Evolutionary conservation across 2,888 invertebrate species (phyloP), one percentile per base, ranked within the genome.

Genomic region (Calameuta pallipes): DNA sequence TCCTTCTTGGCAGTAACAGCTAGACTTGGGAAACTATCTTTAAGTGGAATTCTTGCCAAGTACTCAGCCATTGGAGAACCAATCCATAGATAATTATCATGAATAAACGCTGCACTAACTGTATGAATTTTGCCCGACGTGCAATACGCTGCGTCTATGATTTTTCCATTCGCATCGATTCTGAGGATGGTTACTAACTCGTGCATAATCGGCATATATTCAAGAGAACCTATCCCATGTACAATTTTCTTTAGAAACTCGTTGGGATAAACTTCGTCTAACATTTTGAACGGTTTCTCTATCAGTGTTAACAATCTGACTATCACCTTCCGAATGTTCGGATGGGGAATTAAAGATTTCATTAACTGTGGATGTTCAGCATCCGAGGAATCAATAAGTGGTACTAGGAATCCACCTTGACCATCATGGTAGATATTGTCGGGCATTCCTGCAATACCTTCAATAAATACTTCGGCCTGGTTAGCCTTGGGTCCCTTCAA

Each of bases 401-500:
- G 93, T 3, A 95, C 94, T 83, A 96, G 93, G 83, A 96, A 92
- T 33, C 96, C 96, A 6, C 95, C 95, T 31, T 94, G 93, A 81
- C 95, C 94, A 33, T 92, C 92, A 1, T 89, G 86, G 74, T 92
- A 89, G 56, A 95, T 92, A 86, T 95, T 95, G 88, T 95, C 95
- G 1, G 94, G 94, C 1, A 85, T 80, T 91, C 95, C 97, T 88
- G 97, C 97, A 80, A 97, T 92, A 69, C 96, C 96, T 85, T 97
- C 96, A 6, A 95, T 92, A 87, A 98, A 97, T 2, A 96, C 92
- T 89, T 98, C 98, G 4, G 93, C 92, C 82, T 94, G 93, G n/a
- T 98, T 98, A 84, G 95, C 94, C 85, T 96, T 96, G 0, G 95
- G 92, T 4, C 98, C 98, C 88, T 94, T 95, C 13, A 99, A 89